Evolutionary conservation across 2,888 invertebrate species (phyloP).

Genomic region (Celastrina argiolus): DNA sequence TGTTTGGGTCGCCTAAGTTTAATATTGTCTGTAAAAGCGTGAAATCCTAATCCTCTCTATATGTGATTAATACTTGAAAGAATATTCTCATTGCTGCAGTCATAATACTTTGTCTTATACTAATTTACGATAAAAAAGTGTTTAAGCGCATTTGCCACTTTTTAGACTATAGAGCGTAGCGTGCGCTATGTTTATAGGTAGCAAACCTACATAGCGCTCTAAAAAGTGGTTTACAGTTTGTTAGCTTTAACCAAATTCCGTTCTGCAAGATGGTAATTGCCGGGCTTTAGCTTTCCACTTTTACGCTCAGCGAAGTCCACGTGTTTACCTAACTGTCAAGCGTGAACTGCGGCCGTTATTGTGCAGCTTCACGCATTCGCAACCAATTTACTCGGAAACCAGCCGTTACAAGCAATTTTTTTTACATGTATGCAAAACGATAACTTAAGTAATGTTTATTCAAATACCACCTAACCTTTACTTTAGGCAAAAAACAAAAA

Average conservation of each 20-base stretch:
- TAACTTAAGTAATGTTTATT: too few species aligned
- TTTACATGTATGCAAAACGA: neutral
- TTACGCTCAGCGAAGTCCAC: constrained; percentile 29
- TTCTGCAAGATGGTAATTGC: neutral
- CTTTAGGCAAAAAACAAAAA: neutral
- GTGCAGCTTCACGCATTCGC: constrained; percentile 25
- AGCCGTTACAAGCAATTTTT: neutral
- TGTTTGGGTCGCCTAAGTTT: neutral
- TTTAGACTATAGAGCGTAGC: too few species aligned
- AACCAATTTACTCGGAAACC: neutral
- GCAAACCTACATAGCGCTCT: neutral
- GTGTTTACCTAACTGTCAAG: constrained; percentile 52
- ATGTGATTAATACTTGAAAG: too few species aligned
- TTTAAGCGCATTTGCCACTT: too few species aligned
- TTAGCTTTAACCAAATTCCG: neutral
- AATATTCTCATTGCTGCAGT: too few species aligned
- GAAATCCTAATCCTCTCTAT: too few species aligned
- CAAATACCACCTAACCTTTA: too few species aligned
- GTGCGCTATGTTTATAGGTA: too few species aligned
- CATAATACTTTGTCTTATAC: too few species aligned
- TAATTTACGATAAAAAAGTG: too few species aligned
- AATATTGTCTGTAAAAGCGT: too few species aligned
- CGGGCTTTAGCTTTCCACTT: neutral
- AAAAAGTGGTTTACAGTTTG: neutral
- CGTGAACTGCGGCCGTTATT: constrained; percentile 39